Evolutionary conservation across 2,113 vertebrate species (phyloP).

Genomic region (Grantiella picta): DNA sequence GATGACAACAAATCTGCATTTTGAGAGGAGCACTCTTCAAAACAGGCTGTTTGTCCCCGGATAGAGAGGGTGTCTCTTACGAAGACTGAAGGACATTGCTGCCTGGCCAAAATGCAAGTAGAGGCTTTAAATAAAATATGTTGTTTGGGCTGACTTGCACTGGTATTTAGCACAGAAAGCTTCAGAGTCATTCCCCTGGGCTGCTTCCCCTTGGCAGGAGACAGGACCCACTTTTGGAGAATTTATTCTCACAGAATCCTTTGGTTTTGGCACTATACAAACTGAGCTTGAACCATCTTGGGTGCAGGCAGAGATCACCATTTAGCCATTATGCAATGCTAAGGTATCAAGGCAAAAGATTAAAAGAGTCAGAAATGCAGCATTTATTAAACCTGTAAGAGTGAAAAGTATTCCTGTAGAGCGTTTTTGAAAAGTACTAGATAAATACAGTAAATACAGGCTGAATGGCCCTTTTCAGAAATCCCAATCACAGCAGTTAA

Average conservation of each 20-base stretch:
- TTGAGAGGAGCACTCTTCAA: not conserved
- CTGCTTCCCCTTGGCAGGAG: not conserved
- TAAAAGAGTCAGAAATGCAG: not conserved
- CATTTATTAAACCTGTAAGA: not conserved
- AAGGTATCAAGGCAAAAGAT: not conserved
- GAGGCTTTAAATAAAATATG: not conserved
- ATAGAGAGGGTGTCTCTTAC: not conserved
- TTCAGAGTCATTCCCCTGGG: not conserved
- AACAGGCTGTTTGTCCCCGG: not conserved
- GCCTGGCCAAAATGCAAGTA: not conserved
- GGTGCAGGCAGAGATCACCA: not conserved
- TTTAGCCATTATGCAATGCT: not conserved
- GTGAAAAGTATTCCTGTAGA: not conserved
- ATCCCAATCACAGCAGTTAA: not conserved
- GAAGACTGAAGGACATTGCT: not conserved
- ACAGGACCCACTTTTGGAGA: not conserved
- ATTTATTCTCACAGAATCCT: not conserved
- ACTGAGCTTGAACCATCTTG: not conserved
- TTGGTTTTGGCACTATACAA: not conserved
- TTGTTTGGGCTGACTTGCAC: fast-evolving
- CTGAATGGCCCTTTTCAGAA: not conserved
- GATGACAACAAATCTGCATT: not conserved
- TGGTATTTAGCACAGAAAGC: not conserved
- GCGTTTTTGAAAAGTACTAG: not conserved
- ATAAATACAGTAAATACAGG: not conserved